These are phyloP conservation scores for Drosophila infuscata DNA, from an alignment of 2,888 invertebrate genomes.

Conservation along the genomic window DNA sequence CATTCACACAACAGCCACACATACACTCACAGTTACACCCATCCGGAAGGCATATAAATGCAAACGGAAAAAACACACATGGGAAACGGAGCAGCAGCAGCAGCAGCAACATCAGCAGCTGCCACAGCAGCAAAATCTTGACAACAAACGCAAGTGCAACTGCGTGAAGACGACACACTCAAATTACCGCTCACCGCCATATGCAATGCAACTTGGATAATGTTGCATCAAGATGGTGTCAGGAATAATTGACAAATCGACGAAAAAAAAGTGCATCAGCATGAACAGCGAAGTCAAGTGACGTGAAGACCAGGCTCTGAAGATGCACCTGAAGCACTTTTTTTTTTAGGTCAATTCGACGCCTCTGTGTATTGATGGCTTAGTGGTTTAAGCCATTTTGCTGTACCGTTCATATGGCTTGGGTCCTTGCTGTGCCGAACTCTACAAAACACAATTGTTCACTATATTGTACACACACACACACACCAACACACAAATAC, in stretches of 20 bases:
- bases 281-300: no score
- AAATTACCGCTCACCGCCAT: background rate
- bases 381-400: background rate
- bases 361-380: no score
- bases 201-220: background rate
- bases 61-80: slow-evolving; percentile 1
- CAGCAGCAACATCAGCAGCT: background rate
- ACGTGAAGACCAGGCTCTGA: no score
- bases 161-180: background rate
- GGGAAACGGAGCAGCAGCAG: background rate
- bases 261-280: no score
- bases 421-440: background rate
- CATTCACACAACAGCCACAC: background rate
- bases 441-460: background rate
- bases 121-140: background rate
- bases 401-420: no score
- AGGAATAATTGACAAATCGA: background rate
- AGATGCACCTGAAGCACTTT: no score
- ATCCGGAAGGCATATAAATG: slow-evolving; percentile 5
- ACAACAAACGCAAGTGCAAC: background rate
- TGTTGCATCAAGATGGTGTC: background rate
- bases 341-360: no score
- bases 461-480: slow-evolving; percentile 4
- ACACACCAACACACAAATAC: slow-evolving; percentile 12
- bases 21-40: slow-evolving; percentile 2